Base-by-base conservation (phyloP, 2,113 vertebrate genomes). In the Aleadryas rufinucha region DNA sequence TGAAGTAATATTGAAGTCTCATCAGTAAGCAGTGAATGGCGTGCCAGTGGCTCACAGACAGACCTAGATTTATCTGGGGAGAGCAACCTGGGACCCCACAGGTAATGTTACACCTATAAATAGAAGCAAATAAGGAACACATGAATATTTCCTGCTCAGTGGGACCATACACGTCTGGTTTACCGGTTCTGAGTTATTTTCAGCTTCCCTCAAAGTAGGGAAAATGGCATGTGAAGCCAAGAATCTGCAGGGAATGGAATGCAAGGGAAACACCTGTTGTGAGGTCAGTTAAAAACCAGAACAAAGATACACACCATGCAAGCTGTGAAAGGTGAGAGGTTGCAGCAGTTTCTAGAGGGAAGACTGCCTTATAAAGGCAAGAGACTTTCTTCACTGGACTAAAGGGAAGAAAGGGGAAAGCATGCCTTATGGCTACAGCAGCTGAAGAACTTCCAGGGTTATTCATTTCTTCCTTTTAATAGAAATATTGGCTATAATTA, bases 191-290 rank as follows among this genome's bases (percentile, higher is more conserved):
- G 11, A 90, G 76, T 54, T 95, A 92, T 95, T 97, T 96, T 87
- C 80, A 87, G 84, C 64, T 83, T 83, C 42, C 18, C 30, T 80
- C 37, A 33, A 87, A 93, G 87, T 3, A 83, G 39, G 47, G 33
- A 92, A 93, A 94, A 86, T 4, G 20, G 80, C 23, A 47, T 31
- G 27, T 35, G 60, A 93, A 83, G 86, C 90, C 72, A 94, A 78
- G 79, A 94, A 83, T 78, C 77, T 66, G 37, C 66, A 75, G 68
- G 56, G 84, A 94, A 89, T 57, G 84, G 78, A 95, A 89, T 11
- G 52, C 49, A 91, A 91, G 84, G 92, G 93, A 96, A 97, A 90
- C 92, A 95, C 95, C 94, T 97, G 93, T 89, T 94, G 56, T 63
- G 84, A 96, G 54, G 71, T 91, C 94, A 94, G 87, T 50, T 80